A percentile compares a stretch with the other conserved stretches of the same genome.
Conservation (phyloP, 1,140 invertebrate genomes). For the Pseudomyrmex concolor region DNA sequence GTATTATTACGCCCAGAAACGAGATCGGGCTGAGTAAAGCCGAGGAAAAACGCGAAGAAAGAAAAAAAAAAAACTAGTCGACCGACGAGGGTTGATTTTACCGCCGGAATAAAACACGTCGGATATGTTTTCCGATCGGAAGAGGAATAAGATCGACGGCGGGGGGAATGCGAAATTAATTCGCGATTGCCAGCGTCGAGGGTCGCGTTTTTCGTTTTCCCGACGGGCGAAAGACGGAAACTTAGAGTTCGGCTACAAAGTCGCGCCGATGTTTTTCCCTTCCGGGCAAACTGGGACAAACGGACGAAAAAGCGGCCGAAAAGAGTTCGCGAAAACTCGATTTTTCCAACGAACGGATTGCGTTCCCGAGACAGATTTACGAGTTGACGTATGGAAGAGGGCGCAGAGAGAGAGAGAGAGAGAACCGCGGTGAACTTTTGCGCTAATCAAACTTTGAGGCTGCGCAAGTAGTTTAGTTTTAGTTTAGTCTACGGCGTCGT, state of each 20-base stretch:
- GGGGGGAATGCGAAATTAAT: conserved; percentile 23
- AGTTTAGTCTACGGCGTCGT: background rate
- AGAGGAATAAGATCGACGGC: background rate
- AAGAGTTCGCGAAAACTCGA: conserved; percentile 3
- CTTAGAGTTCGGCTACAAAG: background rate
- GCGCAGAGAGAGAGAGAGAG: background rate
- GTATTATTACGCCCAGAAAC: conserved; percentile 26
- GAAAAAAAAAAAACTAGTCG: background rate
- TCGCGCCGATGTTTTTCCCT: conserved; percentile 11
- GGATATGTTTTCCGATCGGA: background rate
- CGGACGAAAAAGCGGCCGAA: background rate
- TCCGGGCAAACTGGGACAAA: conserved; percentile 26
- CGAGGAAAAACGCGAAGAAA: background rate
- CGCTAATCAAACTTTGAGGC: conserved; percentile 10
- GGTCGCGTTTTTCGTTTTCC: conserved; percentile 7
- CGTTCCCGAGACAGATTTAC: conserved; percentile 9
- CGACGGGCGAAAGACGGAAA: conserved; percentile 1
- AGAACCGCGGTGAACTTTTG: background rate
- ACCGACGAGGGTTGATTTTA: conserved; percentile 41
- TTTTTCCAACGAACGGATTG: conserved; percentile 8
- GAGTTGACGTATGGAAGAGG: background rate
- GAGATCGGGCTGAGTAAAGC: background rate
- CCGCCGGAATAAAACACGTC: background rate
- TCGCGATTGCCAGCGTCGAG: conserved; percentile 46
- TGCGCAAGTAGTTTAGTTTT: conserved; percentile 8